Percentiles rank a stretch among this genome's conserved stretches.
phyloP scores from a whole-genome alignment of 2,888 invertebrate genomes.

The Poecilobothrus nobilitatus region DNA sequence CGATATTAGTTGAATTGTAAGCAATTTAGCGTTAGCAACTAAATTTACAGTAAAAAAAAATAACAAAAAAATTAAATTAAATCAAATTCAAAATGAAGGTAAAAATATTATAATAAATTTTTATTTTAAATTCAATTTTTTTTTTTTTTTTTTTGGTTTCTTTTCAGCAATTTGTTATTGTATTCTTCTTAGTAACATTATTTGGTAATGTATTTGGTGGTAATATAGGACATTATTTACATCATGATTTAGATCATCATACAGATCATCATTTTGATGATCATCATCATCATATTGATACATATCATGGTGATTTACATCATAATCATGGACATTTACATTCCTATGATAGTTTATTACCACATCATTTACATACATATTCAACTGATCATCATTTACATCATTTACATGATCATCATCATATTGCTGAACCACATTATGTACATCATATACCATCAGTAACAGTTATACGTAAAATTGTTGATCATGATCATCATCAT shows the following conservation, averaged over 20 bases:
- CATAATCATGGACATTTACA: not conserved
- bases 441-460: not conserved
- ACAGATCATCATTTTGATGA: not conserved
- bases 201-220: not conserved
- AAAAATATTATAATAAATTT: not conserved
- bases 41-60: no score
- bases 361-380: not conserved
- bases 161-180: not conserved
- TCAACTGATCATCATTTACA: not conserved
- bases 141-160: no score
- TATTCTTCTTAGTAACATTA: not conserved
- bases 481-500: not conserved
- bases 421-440: not conserved
- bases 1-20: not conserved
- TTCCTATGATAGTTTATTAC: not conserved
- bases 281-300: not conserved
- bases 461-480: not conserved
- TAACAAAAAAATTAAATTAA: not conserved
- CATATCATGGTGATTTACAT: not conserved
- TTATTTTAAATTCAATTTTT: no score
- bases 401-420: not conserved
- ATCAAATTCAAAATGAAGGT: not conserved
- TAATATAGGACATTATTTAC: not conserved
- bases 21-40: not conserved
- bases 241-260: conserved; percentile 5